Percentiles rank a stretch among this genome's conserved stretches.
Conservation (phyloP, 2,113 vertebrate species). For the Andinoacara biseriatus region DNA sequence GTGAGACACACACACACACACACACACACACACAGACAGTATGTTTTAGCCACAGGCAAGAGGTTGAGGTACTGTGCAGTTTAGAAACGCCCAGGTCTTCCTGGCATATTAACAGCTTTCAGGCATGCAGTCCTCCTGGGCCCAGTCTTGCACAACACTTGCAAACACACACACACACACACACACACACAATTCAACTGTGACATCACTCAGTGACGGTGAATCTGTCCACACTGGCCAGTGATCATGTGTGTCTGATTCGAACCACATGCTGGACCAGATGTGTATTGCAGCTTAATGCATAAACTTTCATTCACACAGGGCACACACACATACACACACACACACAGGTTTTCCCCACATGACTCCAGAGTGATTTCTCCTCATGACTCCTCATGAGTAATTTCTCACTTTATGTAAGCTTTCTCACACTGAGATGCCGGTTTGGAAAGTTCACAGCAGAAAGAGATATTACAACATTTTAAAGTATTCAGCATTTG, state of each 20-base stretch:
- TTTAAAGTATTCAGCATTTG: neutral
- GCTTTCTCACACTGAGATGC: conserved; percentile 22
- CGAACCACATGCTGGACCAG: conserved; percentile 64
- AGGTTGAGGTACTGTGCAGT: conserved; percentile 16
- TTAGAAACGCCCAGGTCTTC: conserved; percentile 36
- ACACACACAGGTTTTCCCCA: conserved; percentile 12
- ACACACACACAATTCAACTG: conserved; percentile 12
- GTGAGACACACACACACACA: conserved; percentile 78
- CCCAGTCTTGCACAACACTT: conserved; percentile 12
- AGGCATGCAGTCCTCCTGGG: conserved; percentile 38
- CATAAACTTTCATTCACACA: neutral
- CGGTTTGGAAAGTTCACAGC: neutral
- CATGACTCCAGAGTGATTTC: conserved; percentile 34
- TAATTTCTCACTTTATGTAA: neutral
- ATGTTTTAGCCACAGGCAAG: conserved; percentile 12
- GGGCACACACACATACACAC: neutral
- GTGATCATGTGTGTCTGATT: conserved; percentile 62
- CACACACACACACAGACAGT: neutral
- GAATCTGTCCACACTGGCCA: conserved; percentile 48
- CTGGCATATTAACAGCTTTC: conserved; percentile 53
- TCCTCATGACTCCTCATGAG: conserved; percentile 15
- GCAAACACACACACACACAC: neutral
- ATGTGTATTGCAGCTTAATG: conserved; percentile 26
- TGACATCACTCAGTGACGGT: conserved; percentile 55
- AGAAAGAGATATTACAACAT: neutral